Evolutionary conservation across 2,888 invertebrate genomes (phyloP).

Genomic region (Hirtodrosophila cameraria): DNA sequence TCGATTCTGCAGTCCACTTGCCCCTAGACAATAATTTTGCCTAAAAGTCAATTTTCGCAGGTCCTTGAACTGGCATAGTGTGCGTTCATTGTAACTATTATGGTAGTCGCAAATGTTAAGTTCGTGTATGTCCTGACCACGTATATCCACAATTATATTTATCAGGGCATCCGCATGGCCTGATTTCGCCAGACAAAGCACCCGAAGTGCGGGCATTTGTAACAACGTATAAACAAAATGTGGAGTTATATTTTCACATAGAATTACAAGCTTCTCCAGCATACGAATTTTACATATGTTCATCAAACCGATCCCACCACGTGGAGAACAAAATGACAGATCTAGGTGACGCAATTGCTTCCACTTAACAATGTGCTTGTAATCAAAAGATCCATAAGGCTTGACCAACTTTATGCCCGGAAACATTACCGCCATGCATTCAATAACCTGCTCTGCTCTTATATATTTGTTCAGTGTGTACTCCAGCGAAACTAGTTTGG

Average conservation of each 20-base stretch:
- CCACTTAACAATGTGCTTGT: not conserved
- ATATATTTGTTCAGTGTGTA: too few relatives aligned
- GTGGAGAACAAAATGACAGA: not conserved
- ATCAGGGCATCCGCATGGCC: not conserved
- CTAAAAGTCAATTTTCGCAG: conserved; percentile 10
- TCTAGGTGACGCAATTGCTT: conserved; percentile 18
- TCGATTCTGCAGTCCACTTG: not conserved
- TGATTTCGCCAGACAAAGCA: not conserved
- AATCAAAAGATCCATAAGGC: not conserved
- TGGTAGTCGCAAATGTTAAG: not conserved
- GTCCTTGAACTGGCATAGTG: not conserved
- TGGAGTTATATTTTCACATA: too few relatives aligned
- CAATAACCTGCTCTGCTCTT: not conserved
- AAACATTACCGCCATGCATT: too few relatives aligned
- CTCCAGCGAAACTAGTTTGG: conserved; percentile 1
- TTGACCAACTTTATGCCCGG: not conserved
- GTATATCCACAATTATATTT: not conserved
- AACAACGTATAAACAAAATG: too few relatives aligned
- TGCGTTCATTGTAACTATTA: not conserved
- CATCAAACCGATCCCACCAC: too few relatives aligned
- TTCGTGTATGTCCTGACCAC: not conserved
- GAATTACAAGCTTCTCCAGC: conserved; percentile 18
- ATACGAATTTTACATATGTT: not conserved
- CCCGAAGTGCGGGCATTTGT: conserved; percentile 5
- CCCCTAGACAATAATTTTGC: not conserved